phyloP scores from a whole-genome alignment of 2,888 invertebrate species.

The Erebia palarica region DNA sequence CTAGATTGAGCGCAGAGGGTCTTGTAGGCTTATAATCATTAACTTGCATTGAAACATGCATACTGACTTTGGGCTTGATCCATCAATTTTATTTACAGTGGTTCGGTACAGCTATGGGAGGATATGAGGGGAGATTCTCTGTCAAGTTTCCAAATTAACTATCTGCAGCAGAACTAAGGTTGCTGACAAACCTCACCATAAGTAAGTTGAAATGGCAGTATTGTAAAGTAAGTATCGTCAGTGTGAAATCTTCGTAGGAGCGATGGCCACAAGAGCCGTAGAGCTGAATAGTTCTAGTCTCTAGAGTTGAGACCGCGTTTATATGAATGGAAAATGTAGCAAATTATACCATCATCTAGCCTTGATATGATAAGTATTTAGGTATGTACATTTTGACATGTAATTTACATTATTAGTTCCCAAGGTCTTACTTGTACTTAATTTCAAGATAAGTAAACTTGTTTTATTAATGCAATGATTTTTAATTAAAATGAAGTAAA shows the following conservation, averaged over 20 bases:
- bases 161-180: too few relatives aligned
- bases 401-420: constrained; percentile 4
- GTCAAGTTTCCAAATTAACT: too few relatives aligned
- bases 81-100: too few relatives aligned
- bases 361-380: constrained; percentile 3
- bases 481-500: not conserved
- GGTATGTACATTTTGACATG: not conserved
- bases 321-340: not conserved
- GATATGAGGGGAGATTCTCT: too few relatives aligned
- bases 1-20: constrained; percentile 52
- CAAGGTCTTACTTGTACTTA: constrained; percentile 6
- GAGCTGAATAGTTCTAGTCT: too few relatives aligned
- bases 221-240: too few relatives aligned
- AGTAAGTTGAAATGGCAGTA: too few relatives aligned
- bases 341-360: not conserved
- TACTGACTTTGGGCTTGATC: too few relatives aligned
- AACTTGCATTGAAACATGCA: not conserved
- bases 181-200: too few relatives aligned
- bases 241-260: too few relatives aligned
- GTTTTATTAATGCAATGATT: not conserved
- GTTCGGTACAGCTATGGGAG: too few relatives aligned
- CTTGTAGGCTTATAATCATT: constrained; percentile 41
- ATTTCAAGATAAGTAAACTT: not conserved
- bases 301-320: not conserved
- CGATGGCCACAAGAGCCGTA: too few relatives aligned